These are phyloP conservation scores for Platyrinchus mystaceus DNA, from an alignment of 2,797 vertebrate species.

Conservation along the genomic window DNA sequence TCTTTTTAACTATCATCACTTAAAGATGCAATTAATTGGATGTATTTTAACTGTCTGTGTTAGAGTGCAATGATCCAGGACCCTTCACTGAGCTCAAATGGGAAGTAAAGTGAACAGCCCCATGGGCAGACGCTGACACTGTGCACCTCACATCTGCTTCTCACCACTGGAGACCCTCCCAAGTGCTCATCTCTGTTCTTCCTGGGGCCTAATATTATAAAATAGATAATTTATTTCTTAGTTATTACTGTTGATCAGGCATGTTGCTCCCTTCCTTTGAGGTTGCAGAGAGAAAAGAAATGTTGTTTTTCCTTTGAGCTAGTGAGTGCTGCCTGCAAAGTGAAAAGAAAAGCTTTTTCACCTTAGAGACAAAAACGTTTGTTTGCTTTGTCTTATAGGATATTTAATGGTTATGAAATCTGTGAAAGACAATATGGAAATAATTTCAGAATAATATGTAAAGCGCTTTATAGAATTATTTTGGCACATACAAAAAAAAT, in stretches of 20 bases:
- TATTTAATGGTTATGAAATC: background rate
- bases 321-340: background rate
- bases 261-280: background rate
- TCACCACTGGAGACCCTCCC: background rate
- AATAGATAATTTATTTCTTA: background rate
- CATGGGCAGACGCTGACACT: accelerated
- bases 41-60: background rate
- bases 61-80: background rate
- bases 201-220: background rate
- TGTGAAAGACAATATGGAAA: background rate
- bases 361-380: background rate
- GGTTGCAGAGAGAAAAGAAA: background rate
- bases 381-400: background rate
- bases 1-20: background rate
- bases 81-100: background rate
- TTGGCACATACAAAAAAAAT: background rate
- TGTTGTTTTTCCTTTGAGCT: background rate
- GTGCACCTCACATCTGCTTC: background rate
- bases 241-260: background rate
- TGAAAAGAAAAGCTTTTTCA: background rate
- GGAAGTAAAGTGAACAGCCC: background rate
- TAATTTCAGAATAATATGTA: background rate
- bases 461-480: background rate
- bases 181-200: background rate
- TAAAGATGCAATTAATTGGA: background rate